These are phyloP conservation scores for Nomia melanderi DNA, from an alignment of 1,140 invertebrate species.

Conservation along the genomic window DNA sequence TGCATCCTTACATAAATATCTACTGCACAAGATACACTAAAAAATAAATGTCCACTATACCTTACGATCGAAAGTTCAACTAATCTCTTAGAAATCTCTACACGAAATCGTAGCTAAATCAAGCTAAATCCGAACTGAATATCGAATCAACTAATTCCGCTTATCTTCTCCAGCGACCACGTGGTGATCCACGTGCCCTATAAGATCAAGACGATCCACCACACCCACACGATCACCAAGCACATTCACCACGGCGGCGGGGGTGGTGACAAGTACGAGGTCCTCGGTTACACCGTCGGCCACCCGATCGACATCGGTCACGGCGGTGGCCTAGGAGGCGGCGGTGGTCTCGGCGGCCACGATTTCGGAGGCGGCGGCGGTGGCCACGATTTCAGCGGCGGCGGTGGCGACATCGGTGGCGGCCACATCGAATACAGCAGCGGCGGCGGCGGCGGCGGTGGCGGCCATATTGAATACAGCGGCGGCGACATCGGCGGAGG, in stretches of 20 bases:
- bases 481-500: conserved; percentile 72
- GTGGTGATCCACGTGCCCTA: conserved; percentile 78
- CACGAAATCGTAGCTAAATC: too few relatives aligned
- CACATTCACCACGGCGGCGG: conserved; percentile 71
- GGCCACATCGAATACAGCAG: conserved; percentile 63
- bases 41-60: too few relatives aligned
- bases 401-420: conserved; percentile 52
- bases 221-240: conserved; percentile 77
- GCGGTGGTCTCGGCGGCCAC: conserved; percentile 61
- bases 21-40: too few relatives aligned
- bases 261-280: conserved; percentile 71
- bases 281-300: conserved; percentile 75
- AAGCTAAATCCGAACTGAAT: too few relatives aligned
- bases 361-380: conserved; percentile 47
- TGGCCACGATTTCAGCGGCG: conserved; percentile 43
- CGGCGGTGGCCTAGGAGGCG: conserved; percentile 59
- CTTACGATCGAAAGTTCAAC: too few relatives aligned
- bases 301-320: conserved; percentile 69
- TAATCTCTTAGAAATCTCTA: too few relatives aligned
- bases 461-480: conserved; percentile 50
- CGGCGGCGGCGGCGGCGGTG: conserved; percentile 45
- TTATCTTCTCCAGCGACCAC: conserved; percentile 55
- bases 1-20: too few relatives aligned
- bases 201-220: conserved; percentile 75
- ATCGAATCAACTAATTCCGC: neutral